Conservation (phyloP, 2,797 vertebrate genomes). For the Eutrigla gurnardus region DNA sequence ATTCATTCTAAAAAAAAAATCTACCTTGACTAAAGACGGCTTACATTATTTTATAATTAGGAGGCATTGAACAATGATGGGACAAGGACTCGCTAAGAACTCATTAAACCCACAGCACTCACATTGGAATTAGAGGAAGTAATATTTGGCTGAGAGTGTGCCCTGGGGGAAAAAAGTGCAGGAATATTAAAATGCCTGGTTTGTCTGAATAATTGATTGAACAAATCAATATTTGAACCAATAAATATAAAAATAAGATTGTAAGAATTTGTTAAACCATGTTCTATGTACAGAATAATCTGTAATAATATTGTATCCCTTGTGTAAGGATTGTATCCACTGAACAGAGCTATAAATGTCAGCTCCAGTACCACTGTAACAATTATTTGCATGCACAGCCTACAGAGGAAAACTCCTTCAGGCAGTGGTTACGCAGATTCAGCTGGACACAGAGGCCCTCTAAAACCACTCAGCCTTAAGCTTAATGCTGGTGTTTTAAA, state of each 20-base stretch:
- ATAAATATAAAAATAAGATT: background rate
- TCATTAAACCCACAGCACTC: constrained; percentile 28
- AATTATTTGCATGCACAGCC: constrained; percentile 12
- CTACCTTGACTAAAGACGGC: constrained; percentile 42
- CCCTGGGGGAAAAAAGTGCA: constrained; percentile 20
- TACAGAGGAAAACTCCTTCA: constrained; percentile 4
- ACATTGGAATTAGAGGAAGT: constrained; percentile 14
- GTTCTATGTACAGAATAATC: background rate
- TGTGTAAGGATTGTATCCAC: background rate
- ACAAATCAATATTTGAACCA: constrained; percentile 16
- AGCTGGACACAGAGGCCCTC: constrained; percentile 7
- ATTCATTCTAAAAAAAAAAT: constrained; percentile 36
- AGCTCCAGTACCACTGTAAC: constrained; percentile 10
- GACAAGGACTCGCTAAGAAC: constrained; percentile 38
- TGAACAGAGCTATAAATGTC: constrained; percentile 27
- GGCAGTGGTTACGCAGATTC: constrained; percentile 6
- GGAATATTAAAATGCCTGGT: constrained; percentile 12
- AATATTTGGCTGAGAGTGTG: constrained; percentile 26
- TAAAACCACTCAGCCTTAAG: constrained; percentile 17
- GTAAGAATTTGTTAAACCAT: background rate
- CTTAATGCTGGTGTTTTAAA: constrained; percentile 5
- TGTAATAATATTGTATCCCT: background rate
- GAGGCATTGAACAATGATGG: constrained; percentile 16
- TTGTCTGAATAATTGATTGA: constrained; percentile 11
- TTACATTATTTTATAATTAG: constrained; percentile 52